Conservation (phyloP, 1,140 invertebrate genomes). For the Adoxophyes honmai region DNA sequence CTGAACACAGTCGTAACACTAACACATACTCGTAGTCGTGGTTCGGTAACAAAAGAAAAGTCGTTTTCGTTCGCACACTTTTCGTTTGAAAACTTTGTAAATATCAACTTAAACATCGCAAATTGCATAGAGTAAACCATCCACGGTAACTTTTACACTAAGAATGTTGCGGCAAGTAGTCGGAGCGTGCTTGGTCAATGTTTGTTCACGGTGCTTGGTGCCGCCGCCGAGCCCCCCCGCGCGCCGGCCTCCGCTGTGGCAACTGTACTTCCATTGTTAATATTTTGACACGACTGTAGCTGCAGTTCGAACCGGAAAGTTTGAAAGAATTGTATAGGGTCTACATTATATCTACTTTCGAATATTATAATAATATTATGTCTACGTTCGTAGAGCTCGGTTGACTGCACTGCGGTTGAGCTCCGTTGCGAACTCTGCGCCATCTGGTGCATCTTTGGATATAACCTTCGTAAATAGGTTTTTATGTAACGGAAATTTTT, state of each 20-base stretch:
- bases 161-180: constrained; percentile 72
- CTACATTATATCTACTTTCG: not conserved
- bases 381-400: too few relatives aligned
- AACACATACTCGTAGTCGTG: constrained; percentile 50
- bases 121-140: constrained; percentile 76
- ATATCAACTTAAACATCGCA: constrained; percentile 65
- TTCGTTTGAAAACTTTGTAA: constrained; percentile 48
- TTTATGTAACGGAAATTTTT: not conserved
- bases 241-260: constrained; percentile 36
- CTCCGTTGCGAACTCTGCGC: constrained; percentile 20
- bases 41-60: constrained; percentile 40
- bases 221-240: constrained; percentile 43
- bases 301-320: constrained; percentile 1
- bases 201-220: constrained; percentile 56
- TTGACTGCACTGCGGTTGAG: constrained; percentile 14
- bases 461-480: not conserved
- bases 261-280: constrained; percentile 42
- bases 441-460: constrained; percentile 29
- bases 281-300: not conserved
- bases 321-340: not conserved
- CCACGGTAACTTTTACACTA: constrained; percentile 74
- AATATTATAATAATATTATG: too few relatives aligned
- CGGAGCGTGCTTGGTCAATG: constrained; percentile 65
- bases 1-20: constrained; percentile 41
- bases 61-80: constrained; percentile 50